These are phyloP conservation scores for Ispidina picta DNA, from an alignment of 2,797 vertebrate species.

Conservation along the genomic window DNA sequence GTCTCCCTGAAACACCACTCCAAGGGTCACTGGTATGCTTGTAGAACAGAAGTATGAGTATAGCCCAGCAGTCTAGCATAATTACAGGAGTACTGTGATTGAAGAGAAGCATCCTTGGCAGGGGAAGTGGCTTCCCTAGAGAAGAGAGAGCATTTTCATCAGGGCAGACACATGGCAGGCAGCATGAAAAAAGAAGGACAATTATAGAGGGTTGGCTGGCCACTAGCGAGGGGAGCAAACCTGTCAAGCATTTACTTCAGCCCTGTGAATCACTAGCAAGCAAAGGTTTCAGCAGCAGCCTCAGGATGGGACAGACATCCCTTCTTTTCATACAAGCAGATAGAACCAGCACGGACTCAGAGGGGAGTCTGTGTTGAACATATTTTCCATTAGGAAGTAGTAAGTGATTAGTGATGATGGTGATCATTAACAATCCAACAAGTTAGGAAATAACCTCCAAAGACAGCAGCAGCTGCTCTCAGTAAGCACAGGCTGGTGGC, in stretches of 20 bases:
- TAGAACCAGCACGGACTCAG: accelerated
- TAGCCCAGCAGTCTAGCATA: not conserved
- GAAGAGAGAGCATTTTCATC: not conserved
- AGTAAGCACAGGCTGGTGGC: not conserved
- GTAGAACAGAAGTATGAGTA: not conserved
- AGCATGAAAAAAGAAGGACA: not conserved
- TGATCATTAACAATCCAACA: not conserved
- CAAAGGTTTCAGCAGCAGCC: not conserved
- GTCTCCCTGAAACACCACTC: not conserved
- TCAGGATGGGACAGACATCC: not conserved
- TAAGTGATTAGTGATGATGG: constrained; percentile 4
- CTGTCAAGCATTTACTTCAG: not conserved
- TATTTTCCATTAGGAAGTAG: constrained; percentile 11
- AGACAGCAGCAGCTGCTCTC: not conserved
- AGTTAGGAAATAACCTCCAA: not conserved
- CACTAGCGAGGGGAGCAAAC: not conserved
- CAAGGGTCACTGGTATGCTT: not conserved
- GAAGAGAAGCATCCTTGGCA: not conserved
- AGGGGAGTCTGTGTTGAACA: not conserved
- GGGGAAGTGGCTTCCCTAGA: not conserved
- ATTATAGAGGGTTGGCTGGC: not conserved
- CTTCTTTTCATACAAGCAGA: not conserved
- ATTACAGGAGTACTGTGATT: not conserved
- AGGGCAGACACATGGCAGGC: not conserved
- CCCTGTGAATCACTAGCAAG: not conserved